Evolutionary conservation across 2,888 invertebrate species (phyloP).

Genomic region (Sclerodermus sp.): DNA sequence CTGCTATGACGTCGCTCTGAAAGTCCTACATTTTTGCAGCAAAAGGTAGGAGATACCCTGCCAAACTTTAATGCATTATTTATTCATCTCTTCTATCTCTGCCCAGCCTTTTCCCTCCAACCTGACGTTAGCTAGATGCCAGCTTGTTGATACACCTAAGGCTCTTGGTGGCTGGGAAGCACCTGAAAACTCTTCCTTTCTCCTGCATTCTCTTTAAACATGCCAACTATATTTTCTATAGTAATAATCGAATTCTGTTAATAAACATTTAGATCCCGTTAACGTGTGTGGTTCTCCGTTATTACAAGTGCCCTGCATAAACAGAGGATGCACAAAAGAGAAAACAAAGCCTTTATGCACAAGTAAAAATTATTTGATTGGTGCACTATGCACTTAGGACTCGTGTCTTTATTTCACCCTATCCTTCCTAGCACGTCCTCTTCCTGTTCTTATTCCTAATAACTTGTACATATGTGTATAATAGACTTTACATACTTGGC

Average conservation of each 20-base stretch:
- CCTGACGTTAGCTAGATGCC: slow-evolving; percentile 17
- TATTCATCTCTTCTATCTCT: slow-evolving; percentile 15
- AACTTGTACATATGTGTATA: slow-evolving; percentile 9
- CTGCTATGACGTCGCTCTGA: slow-evolving; percentile 47
- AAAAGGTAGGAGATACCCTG: slow-evolving; percentile 31
- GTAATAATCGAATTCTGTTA: no score
- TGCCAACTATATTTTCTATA: no score
- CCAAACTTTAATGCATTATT: no score
- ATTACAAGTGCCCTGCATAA: slow-evolving; percentile 13
- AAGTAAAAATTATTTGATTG: slow-evolving; percentile 7
- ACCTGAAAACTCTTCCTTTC: slow-evolving; percentile 13
- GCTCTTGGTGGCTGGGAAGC: no score
- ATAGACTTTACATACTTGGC: not conserved
- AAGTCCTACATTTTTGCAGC: slow-evolving; percentile 40
- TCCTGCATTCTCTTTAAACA: slow-evolving; percentile 1
- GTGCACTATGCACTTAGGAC: slow-evolving; percentile 17
- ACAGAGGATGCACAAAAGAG: slow-evolving; percentile 23
- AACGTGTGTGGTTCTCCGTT: not conserved
- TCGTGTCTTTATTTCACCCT: slow-evolving; percentile 4
- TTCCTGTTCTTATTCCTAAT: slow-evolving; percentile 2
- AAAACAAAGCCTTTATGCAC: slow-evolving; percentile 7
- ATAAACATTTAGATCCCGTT: no score
- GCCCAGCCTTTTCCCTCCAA: slow-evolving; percentile 10
- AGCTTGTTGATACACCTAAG: no score
- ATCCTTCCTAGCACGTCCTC: not conserved